Base-by-base conservation (phyloP, 2,888 invertebrate species). In the Minunthozetes semirufus region DNA sequence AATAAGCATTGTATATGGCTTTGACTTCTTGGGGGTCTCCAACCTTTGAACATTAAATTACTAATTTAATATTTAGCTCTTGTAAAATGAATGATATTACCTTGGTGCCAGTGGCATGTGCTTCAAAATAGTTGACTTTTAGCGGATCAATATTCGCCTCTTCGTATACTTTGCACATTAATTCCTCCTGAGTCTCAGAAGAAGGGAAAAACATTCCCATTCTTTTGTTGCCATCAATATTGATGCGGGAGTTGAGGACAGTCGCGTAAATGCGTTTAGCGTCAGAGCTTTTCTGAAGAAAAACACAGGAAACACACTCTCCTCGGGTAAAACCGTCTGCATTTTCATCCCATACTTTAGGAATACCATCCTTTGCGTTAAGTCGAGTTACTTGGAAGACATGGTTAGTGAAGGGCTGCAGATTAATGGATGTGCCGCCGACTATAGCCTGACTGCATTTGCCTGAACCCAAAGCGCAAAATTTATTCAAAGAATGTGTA, bases 331-430 rank as follows among this genome's bases (percentile, higher is more conserved):
- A 94, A 53, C 96, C 96, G 81, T 90, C 90, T 66, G 94, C 96
- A 74, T 89, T 86, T 33, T 89, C 89, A 85, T 99, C 98, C 84
- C 98, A 98, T 0, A 95, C 93, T 82, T 93, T 94, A 86, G 97
- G 97, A 82, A 87, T 87, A 0, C 96, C 96, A 80, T 94, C 90
- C 5, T 88, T 87, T 77, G 94, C 92, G 80, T 98, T 87, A 96
- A 98, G 96, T 82, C 89, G 89, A 72, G 98, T 87, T 75, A 91
- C 88, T 27, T 74, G 91, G 85, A 97, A 99, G 84, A 96, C 94
- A 74, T 96, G 79, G 33, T 85, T 83, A n/a, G 83, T 83, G 33
- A 81, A 81, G 38, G 86, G 85, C 73, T 84, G 84, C 27, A 85
- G 80, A 72, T 83, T 84, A 22, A 86, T 80, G 76, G 82, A 84